Conservation (phyloP, 2,888 invertebrate genomes). For the Epinotia demarniana region DNA sequence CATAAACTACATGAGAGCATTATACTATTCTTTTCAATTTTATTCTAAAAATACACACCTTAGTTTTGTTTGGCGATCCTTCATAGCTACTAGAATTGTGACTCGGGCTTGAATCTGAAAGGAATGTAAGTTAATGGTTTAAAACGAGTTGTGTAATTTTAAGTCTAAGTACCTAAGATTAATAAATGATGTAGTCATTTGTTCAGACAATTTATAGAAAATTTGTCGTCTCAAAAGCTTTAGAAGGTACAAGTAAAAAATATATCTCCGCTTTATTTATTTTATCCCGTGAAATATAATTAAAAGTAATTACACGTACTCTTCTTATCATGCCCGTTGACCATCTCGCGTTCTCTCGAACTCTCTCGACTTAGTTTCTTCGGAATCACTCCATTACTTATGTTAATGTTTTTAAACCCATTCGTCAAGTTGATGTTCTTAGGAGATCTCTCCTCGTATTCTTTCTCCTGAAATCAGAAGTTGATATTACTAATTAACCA, state of each 20-base stretch:
- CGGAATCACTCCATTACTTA: conserved; percentile 74
- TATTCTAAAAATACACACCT: conserved; percentile 64
- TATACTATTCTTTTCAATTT: too few species aligned
- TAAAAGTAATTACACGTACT: conserved; percentile 54
- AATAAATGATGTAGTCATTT: too few species aligned
- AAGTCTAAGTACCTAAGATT: too few species aligned
- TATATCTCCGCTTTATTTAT: too few species aligned
- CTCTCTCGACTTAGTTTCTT: conserved; percentile 74
- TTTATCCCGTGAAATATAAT: too few species aligned
- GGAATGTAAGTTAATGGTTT: conserved; percentile 18
- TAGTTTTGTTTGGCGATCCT: conserved; percentile 78
- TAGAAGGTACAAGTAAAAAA: too few species aligned
- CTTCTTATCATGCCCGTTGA: conserved; percentile 74
- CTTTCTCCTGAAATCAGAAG: conserved; percentile 54
- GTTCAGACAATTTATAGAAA: too few species aligned
- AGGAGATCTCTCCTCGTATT: conserved; percentile 63
- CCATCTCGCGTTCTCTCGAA: conserved; percentile 68
- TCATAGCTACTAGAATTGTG: conserved; percentile 75
- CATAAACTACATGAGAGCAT: too few species aligned
- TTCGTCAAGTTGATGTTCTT: conserved; percentile 78
- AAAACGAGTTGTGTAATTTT: too few species aligned
- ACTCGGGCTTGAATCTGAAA: conserved; percentile 76
- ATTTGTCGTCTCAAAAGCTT: too few species aligned
- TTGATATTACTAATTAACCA: background rate
- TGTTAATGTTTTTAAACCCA: conserved; percentile 77